These are phyloP conservation scores for Propithecus perrieri DNA, from an alignment of 2,797 vertebrate species.

Conservation along the genomic window DNA sequence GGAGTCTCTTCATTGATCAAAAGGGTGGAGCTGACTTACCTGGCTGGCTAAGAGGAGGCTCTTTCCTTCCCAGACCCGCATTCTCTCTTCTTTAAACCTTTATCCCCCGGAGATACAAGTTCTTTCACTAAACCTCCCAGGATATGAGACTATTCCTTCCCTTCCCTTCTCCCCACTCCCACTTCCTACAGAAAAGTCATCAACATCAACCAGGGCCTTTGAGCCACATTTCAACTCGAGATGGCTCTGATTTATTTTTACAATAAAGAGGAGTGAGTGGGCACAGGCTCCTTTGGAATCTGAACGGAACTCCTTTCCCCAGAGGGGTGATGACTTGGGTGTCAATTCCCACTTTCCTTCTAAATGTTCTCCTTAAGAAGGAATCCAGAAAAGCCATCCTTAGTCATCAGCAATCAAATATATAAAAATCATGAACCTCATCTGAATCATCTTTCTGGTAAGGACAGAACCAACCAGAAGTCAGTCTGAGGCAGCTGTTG, in stretches of 20 bases:
- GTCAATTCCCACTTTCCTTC: not conserved
- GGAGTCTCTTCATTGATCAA: not conserved
- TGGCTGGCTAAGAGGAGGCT: not conserved
- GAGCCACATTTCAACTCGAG: not conserved
- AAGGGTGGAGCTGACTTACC: not conserved
- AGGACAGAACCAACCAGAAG: conserved; percentile 16
- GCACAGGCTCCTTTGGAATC: not conserved
- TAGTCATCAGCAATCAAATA: conserved; percentile 22
- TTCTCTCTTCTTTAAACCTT: not conserved
- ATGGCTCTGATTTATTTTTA: not conserved
- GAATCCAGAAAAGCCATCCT: not conserved
- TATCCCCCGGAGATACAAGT: not conserved
- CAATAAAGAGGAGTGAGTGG: not conserved
- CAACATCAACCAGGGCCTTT: not conserved
- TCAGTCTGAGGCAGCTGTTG: not conserved
- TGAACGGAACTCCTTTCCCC: conserved; percentile 22
- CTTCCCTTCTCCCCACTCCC: not conserved
- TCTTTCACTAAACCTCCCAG: not conserved
- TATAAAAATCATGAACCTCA: not conserved
- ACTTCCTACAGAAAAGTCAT: not conserved
- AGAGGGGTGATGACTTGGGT: not conserved
- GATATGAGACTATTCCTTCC: not conserved
- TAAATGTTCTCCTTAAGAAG: not conserved
- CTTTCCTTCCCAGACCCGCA: not conserved
- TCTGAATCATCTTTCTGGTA: conserved; percentile 35